Base-by-base conservation (phyloP, 2,113 vertebrate genomes). In the Cavia porcellus region DNA sequence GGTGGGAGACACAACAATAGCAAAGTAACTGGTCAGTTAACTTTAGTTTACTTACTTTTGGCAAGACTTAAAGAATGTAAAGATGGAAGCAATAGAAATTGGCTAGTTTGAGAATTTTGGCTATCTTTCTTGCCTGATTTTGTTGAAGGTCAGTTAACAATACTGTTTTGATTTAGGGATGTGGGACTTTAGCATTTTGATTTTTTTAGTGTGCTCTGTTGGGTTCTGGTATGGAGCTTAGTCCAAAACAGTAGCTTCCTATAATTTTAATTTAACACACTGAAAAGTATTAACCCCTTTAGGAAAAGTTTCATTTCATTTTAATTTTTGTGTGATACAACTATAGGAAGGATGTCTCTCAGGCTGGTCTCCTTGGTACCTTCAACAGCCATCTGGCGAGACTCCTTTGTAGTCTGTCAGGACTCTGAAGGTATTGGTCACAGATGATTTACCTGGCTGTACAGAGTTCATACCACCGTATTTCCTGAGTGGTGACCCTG, bases 351-450 rank as follows among this genome's bases (percentile, higher is more conserved):
- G 11, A 47, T 15, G 19, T 30, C 22, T 8, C 30, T 66, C 9
- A 22, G 22, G 30, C 8, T 28, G 19, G 30, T 9, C 61, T 82
- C 35, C 32, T n/a, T 12, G 25, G 47, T 4, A 20, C 2, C 14
- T 38, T 74, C 52, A 47, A 77, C 28, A 52, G n/a, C 17, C 10
- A 0, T 5, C 45, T 90, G 15, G 24, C 38, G 32, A 52, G 32
- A 64, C 28, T 52, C 5, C 0, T 25, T 2, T 22, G 15, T 1
- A 25, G 28, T 42, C 14, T 1, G 1, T 59, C 19, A 30, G 10
- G 17, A 64, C 50, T 85, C 24, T 77, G 42, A 45, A 74, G 28
- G 5, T 28, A 8, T 64, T 30, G 45, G 57, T 52, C 30, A 9
- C 3, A 42, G 30, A n/a, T 25, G 22, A n/a, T 55, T 38, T 55